Conservation (phyloP, 2,797 vertebrate genomes). For the Oophaga sylvatica region DNA sequence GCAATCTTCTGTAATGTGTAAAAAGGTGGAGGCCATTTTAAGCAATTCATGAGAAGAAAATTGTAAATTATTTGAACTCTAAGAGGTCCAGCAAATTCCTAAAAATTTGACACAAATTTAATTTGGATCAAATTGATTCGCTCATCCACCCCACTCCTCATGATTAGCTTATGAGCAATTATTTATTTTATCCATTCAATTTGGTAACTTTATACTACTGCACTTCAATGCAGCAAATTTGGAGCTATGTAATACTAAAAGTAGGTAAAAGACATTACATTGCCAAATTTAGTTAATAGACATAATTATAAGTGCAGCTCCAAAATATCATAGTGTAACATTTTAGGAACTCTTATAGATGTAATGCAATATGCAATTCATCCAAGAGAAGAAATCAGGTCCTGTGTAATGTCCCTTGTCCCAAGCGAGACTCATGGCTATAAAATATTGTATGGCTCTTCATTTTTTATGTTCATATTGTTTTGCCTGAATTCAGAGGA, state of each 20-base stretch:
- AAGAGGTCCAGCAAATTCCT: too few relatives aligned
- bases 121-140: too few relatives aligned
- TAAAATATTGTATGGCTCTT: constrained; percentile 41
- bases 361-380: constrained; percentile 15
- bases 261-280: neutral
- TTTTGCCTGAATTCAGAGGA: constrained; percentile 55
- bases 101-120: too few relatives aligned
- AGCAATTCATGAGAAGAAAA: too few relatives aligned
- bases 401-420: constrained; percentile 36
- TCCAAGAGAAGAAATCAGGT: constrained; percentile 22
- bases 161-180: neutral
- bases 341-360: constrained; percentile 19
- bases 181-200: neutral
- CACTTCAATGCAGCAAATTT: neutral
- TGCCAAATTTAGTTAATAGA: neutral
- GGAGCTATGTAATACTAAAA: neutral
- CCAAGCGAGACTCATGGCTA: constrained; percentile 21
- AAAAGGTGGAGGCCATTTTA: too few relatives aligned
- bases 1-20: too few relatives aligned
- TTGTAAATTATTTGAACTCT: too few relatives aligned
- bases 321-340: neutral
- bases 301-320: neutral
- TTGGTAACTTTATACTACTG: neutral
- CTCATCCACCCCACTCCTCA: too few relatives aligned
- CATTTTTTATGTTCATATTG: constrained; percentile 51